Percentiles rank a stretch among this genome's conserved stretches.
Conservation (phyloP, 2,888 invertebrate genomes). For the Osmoderma eremita region DNA sequence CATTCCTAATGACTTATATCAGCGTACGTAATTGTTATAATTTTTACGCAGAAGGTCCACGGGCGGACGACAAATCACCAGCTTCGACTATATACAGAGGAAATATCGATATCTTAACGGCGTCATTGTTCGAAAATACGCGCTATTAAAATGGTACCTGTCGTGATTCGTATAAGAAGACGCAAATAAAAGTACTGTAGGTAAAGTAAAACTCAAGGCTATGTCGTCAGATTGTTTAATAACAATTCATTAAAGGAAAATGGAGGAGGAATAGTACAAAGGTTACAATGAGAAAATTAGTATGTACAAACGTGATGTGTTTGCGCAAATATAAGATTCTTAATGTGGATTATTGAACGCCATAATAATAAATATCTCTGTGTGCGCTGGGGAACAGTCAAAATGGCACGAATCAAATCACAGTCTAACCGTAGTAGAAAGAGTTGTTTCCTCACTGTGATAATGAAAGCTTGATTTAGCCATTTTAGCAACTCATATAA, state of each 20-base stretch:
- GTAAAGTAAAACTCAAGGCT: constrained; percentile 29
- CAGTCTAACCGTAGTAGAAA: too few relatives aligned
- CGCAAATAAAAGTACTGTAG: neutral
- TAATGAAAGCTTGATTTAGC: too few relatives aligned
- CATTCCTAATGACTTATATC: constrained; percentile 25
- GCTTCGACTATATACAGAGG: constrained; percentile 23
- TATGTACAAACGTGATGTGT: too few relatives aligned
- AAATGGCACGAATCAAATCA: too few relatives aligned
- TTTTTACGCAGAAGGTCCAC: constrained; percentile 12
- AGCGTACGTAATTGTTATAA: constrained; percentile 15
- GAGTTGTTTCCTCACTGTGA: too few relatives aligned
- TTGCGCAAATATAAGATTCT: too few relatives aligned
- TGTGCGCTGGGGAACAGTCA: too few relatives aligned
- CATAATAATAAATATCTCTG: too few relatives aligned
- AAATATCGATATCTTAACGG: constrained; percentile 23
- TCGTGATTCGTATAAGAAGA: constrained; percentile 1
- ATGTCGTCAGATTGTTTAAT: neutral
- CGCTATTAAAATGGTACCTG: neutral
- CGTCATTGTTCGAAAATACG: constrained; percentile 15
- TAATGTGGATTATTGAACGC: too few relatives aligned
- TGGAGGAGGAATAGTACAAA: neutral
- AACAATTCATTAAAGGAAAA: neutral
- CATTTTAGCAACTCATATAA: too few relatives aligned
- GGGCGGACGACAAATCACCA: neutral
- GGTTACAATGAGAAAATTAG: constrained; percentile 6